phyloP scores from a whole-genome alignment of 1,140 invertebrate genomes.

The Euglossa dilemma region DNA sequence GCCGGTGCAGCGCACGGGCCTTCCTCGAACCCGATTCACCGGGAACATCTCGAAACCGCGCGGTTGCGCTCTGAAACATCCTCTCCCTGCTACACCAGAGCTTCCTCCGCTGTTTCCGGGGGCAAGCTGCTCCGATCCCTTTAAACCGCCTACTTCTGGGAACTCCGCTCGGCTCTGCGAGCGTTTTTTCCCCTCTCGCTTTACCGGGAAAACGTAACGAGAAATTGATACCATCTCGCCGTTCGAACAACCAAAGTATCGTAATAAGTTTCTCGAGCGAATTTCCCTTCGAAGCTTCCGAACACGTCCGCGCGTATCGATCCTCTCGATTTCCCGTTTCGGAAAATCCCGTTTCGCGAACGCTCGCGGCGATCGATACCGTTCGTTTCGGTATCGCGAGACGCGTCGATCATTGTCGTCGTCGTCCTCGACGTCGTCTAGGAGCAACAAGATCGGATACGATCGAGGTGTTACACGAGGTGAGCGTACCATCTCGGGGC shows the following conservation, averaged over 20 bases:
- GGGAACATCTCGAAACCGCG: constrained; percentile 15
- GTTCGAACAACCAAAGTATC: background rate
- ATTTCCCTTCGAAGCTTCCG: background rate
- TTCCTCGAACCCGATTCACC: constrained; percentile 53
- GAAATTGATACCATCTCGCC: background rate
- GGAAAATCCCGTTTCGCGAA: background rate
- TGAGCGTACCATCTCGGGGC: background rate
- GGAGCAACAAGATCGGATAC: background rate
- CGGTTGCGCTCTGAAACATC: background rate
- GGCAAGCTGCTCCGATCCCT: background rate
- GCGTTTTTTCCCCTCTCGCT: background rate
- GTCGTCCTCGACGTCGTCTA: constrained; percentile 25
- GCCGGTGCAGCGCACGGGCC: background rate
- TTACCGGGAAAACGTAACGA: background rate
- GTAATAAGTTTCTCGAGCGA: background rate
- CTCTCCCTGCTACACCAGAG: background rate
- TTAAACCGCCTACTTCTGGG: constrained; percentile 12
- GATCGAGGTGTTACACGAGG: background rate
- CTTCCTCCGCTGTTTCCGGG: constrained; percentile 16
- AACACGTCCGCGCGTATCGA: background rate
- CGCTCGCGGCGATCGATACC: background rate
- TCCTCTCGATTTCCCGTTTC: background rate
- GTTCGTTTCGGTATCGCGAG: background rate
- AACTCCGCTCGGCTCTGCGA: background rate
- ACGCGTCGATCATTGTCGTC: background rate